Evolutionary conservation across 1,140 invertebrate genomes (phyloP).

Genomic region (Aphidius gifuensis): DNA sequence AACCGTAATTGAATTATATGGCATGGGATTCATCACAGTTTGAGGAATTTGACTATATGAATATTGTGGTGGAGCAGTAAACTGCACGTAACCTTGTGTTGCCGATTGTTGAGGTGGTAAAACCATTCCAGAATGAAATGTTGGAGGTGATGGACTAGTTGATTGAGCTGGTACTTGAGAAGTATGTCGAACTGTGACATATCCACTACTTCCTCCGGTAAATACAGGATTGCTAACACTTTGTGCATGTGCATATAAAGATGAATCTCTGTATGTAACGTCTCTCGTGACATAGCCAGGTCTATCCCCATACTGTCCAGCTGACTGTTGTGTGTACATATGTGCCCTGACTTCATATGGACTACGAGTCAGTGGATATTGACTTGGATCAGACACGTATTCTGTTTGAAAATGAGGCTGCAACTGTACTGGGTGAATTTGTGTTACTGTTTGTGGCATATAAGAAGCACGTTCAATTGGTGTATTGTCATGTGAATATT

Average conservation of each 20-base stretch:
- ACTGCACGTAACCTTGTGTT: constrained; percentile 37
- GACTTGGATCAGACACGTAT: constrained; percentile 38
- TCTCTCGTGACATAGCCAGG: constrained; percentile 48
- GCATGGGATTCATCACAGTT: constrained; percentile 44
- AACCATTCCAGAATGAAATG: constrained; percentile 40
- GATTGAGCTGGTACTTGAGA: constrained; percentile 43
- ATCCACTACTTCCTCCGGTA: constrained; percentile 39
- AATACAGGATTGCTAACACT: constrained; percentile 39
- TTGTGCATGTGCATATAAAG: constrained; percentile 37
- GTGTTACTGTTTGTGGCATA: constrained; percentile 42
- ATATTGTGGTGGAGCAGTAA: constrained; percentile 38
- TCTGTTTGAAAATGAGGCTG: constrained; percentile 45
- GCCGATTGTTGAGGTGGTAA: constrained; percentile 33
- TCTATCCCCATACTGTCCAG: constrained; percentile 41
- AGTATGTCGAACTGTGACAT: constrained; percentile 45
- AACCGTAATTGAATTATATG: constrained; percentile 40
- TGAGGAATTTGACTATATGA: constrained; percentile 49
- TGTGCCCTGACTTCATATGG: constrained; percentile 47
- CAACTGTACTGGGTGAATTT: constrained; percentile 46
- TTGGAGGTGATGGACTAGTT: constrained; percentile 45
- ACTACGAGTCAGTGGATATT: constrained; percentile 46
- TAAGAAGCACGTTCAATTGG: constrained; percentile 39
- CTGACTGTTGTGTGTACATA: constrained; percentile 37
- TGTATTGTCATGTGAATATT: constrained; percentile 42
- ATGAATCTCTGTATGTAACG: constrained; percentile 40